Evolutionary conservation across 2,888 invertebrate species (phyloP).

Genomic region (Pseudanteris insignis): DNA sequence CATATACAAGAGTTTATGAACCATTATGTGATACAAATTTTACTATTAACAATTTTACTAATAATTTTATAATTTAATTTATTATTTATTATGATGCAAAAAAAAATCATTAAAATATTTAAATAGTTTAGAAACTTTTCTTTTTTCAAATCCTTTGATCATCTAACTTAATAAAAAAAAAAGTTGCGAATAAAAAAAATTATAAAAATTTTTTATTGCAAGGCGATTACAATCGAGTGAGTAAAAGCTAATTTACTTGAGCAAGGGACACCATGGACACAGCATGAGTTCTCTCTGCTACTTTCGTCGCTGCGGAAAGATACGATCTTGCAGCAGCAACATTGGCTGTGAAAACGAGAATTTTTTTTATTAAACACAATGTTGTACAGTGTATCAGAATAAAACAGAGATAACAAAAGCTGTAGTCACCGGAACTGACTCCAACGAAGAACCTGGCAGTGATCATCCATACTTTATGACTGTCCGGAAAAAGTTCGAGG

Average conservation of each 20-base stretch:
- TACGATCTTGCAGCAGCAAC: slow-evolving; percentile 86
- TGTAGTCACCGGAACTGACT: slow-evolving; percentile 77
- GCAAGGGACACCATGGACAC: slow-evolving; percentile 86
- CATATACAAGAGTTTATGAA: no score
- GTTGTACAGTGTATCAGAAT: slow-evolving; percentile 6
- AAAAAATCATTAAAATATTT: no score
- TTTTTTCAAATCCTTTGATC: no score
- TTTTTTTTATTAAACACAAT: slow-evolving; percentile 11
- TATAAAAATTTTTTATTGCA: slow-evolving; percentile 19
- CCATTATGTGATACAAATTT: no score
- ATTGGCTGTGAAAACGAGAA: slow-evolving; percentile 72
- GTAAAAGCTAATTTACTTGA: slow-evolving; percentile 67
- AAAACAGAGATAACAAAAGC: slow-evolving; percentile 5
- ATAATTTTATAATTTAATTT: no score
- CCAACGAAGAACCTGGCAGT: slow-evolving; percentile 81
- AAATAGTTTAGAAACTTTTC: no score
- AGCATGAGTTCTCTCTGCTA: slow-evolving; percentile 81
- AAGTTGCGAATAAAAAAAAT: background rate
- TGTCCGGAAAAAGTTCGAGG: slow-evolving; percentile 75
- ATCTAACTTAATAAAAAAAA: slow-evolving; percentile 5
- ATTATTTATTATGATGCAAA: no score
- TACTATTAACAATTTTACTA: no score
- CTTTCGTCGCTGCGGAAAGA: slow-evolving; percentile 83
- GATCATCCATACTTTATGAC: slow-evolving; percentile 78
- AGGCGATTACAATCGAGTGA: slow-evolving; percentile 24